phyloP scores from a whole-genome alignment of 2,113 vertebrate species.

The Natator depressus region DNA sequence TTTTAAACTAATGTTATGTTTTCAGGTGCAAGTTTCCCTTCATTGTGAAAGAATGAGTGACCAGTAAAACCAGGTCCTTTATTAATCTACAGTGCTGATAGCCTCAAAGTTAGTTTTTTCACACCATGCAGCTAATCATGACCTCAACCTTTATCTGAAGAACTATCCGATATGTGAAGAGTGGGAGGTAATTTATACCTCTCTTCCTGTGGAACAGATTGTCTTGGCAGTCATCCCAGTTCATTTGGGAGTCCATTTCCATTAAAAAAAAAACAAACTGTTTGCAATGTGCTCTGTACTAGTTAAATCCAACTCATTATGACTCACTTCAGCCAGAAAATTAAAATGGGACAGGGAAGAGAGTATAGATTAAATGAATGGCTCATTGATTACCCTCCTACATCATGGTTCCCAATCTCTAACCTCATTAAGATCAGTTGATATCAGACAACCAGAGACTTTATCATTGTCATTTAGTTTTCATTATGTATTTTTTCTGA shows the following conservation, averaged over 20 bases:
- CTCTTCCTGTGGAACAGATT: slow-evolving; percentile 54
- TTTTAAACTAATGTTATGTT: neutral
- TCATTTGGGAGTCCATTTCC: slow-evolving; percentile 51
- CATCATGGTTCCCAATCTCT: neutral
- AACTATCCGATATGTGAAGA: slow-evolving; percentile 23
- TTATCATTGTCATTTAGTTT: neutral
- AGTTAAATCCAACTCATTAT: slow-evolving; percentile 63
- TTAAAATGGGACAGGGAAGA: neutral
- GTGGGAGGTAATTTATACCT: slow-evolving; percentile 57
- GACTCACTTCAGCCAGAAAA: slow-evolving; percentile 40
- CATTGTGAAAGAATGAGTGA: neutral
- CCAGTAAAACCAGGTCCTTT: slow-evolving; percentile 20
- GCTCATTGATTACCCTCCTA: neutral
- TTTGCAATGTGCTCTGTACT: slow-evolving; percentile 11
- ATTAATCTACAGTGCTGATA: slow-evolving; percentile 17
- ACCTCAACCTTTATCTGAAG: neutral
- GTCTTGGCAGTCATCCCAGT: slow-evolving; percentile 42
- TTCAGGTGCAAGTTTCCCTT: slow-evolving; percentile 19
- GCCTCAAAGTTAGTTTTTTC: slow-evolving; percentile 1
- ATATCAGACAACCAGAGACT: neutral
- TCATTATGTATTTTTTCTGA: neutral
- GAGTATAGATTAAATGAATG: slow-evolving; percentile 34
- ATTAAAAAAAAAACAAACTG: neutral
- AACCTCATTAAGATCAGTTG: neutral
- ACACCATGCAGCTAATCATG: slow-evolving; percentile 29